These are phyloP conservation scores for Thamnaconus septentrionalis DNA, from an alignment of 2,113 vertebrate genomes.

Conservation along the genomic window DNA sequence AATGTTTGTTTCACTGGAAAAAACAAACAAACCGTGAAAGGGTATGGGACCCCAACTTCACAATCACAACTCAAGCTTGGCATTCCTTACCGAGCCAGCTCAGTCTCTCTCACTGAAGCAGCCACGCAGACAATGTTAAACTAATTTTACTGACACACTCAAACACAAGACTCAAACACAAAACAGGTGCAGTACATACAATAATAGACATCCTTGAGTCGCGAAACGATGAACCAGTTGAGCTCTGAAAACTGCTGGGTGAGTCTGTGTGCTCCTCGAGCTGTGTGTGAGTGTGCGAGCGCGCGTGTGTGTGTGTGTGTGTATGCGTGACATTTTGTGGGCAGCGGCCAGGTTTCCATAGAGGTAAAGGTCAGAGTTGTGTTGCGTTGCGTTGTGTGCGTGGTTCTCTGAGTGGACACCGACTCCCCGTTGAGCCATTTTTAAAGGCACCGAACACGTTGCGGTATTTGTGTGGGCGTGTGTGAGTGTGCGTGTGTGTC, in stretches of 20 bases:
- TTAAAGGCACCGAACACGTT: slow-evolving; percentile 4
- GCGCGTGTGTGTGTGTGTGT: too few relatives aligned
- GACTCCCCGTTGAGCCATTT: slow-evolving; percentile 25
- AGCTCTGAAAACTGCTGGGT: too few relatives aligned
- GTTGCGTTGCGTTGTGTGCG: background rate
- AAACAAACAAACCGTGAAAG: too few relatives aligned
- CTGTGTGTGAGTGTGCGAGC: too few relatives aligned
- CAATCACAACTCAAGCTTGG: too few relatives aligned
- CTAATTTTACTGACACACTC: background rate
- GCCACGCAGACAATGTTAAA: background rate
- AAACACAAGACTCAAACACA: slow-evolving; percentile 18
- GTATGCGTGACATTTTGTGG: too few relatives aligned
- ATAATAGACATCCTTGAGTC: slow-evolving; percentile 9
- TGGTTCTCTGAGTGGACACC: background rate
- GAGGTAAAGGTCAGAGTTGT: too few relatives aligned
- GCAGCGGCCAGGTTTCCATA: too few relatives aligned
- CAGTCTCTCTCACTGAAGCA: background rate
- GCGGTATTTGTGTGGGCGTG: slow-evolving; percentile 2
- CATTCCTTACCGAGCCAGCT: background rate
- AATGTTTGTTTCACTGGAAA: too few relatives aligned
- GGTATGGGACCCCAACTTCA: too few relatives aligned
- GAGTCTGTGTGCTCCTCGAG: too few relatives aligned
- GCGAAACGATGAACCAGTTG: slow-evolving; percentile 4
- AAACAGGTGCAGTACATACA: slow-evolving; percentile 14
- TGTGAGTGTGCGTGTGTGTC: too few relatives aligned